These are phyloP conservation scores for Noturus placidus DNA, from an alignment of 2,113 vertebrate species.

Conservation along the genomic window DNA sequence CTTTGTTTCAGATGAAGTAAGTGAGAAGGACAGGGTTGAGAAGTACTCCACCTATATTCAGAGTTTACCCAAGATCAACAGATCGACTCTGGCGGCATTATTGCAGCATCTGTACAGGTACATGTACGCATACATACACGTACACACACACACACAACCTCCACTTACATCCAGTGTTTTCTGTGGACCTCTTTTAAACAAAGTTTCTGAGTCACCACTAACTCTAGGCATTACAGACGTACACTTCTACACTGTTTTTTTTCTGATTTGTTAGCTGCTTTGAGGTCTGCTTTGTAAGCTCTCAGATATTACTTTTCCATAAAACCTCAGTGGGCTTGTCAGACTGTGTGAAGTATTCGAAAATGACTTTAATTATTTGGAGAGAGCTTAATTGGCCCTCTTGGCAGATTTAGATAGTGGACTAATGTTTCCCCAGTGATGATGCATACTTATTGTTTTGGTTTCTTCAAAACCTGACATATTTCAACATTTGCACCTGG, in stretches of 20 bases:
- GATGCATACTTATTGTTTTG: neutral
- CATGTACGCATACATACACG: constrained; percentile 1
- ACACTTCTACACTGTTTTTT: neutral
- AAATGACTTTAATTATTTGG: constrained; percentile 57
- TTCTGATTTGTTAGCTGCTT: constrained; percentile 22
- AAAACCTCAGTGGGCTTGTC: constrained; percentile 43
- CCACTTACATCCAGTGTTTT: neutral
- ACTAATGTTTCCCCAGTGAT: constrained; percentile 48
- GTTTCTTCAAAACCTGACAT: constrained; percentile 25
- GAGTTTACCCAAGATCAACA: constrained; percentile 83
- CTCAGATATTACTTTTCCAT: constrained; percentile 26
- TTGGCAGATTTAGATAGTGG: constrained; percentile 54
- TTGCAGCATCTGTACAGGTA: constrained; percentile 96
- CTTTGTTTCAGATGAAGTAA: constrained; percentile 76
- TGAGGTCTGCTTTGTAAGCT: constrained; percentile 39
- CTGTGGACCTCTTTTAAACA: constrained; percentile 30
- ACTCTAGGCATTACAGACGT: neutral
- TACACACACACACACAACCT: constrained; percentile 8
- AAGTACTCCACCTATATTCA: constrained; percentile 88
- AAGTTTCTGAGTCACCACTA: constrained; percentile 34
- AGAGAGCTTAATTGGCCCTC: constrained; percentile 57
- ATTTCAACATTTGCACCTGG: constrained; percentile 25
- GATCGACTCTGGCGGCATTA: constrained; percentile 85
- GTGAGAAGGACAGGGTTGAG: constrained; percentile 79
- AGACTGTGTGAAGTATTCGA: constrained; percentile 48